A percentile compares a stretch with the other conserved stretches of the same genome.
phyloP scores from a whole-genome alignment of 2,113 vertebrate genomes.

The Isurus oxyrinchus region DNA sequence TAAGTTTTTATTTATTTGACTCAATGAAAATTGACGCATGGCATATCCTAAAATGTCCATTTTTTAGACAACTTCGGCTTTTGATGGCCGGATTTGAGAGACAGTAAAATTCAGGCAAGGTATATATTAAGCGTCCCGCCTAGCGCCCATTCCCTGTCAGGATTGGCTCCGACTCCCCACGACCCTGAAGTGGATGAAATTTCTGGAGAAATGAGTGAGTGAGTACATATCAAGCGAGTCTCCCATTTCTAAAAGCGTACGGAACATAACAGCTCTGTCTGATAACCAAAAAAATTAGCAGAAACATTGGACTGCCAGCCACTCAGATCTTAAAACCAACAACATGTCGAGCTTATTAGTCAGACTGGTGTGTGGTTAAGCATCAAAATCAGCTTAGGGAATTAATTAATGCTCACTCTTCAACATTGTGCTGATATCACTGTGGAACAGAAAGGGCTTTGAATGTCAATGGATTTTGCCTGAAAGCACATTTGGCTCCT shows the following conservation, averaged over 20 bases:
- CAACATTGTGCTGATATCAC: neutral
- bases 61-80: no score
- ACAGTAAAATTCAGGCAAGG: no score
- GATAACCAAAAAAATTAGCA: neutral
- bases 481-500: neutral
- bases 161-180: no score
- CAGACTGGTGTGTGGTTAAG: neutral
- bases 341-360: neutral
- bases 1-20: no score
- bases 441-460: neutral
- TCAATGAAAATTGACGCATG: no score
- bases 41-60: no score
- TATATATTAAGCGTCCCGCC: no score
- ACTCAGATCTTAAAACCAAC: neutral
- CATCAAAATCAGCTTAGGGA: constrained; percentile 16
- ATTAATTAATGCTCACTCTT: neutral
- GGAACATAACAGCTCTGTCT: neutral
- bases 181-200: no score
- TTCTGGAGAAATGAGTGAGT: no score
- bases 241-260: neutral
- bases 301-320: neutral
- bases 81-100: no score
- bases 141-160: no score
- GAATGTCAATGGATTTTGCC: neutral
- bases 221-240: neutral